phyloP scores from a whole-genome alignment of 2,797 vertebrate genomes.

The Natrix natrix region DNA sequence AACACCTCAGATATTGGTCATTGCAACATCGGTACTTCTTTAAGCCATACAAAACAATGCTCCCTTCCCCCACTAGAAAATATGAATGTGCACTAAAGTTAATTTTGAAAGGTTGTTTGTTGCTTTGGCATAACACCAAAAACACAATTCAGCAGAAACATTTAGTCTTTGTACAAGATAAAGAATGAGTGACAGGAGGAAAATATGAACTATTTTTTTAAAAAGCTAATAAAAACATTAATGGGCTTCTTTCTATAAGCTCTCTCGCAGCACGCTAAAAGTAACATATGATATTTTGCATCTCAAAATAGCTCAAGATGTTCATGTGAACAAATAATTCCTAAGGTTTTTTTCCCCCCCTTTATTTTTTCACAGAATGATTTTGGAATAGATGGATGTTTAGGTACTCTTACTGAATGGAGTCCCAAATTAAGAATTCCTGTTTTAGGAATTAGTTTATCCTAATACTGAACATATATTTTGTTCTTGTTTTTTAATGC shows the following conservation, averaged over 20 bases:
- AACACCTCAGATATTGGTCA: neutral
- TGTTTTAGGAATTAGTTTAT: neutral
- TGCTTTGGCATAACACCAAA: neutral
- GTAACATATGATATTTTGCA: neutral
- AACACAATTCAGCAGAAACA: neutral
- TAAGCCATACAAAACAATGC: neutral
- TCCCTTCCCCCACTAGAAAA: neutral
- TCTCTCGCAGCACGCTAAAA: neutral
- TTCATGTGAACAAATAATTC: constrained; percentile 14
- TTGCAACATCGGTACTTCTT: neutral
- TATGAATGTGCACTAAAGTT: constrained; percentile 5
- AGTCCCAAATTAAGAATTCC: neutral
- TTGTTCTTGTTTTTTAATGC: neutral
- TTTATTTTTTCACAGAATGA: neutral
- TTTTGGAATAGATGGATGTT: neutral
- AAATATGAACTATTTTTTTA: neutral
- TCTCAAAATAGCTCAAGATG: constrained; percentile 5
- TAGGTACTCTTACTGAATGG: neutral
- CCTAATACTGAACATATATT: neutral
- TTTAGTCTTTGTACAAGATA: constrained; percentile 10
- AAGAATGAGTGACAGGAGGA: neutral
- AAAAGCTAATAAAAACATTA: constrained; percentile 7
- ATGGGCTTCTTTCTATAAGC: constrained; percentile 13
- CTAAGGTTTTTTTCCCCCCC: neutral
- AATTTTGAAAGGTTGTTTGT: constrained; percentile 1